Percentiles rank a stretch among this genome's conserved stretches.
Conservation (phyloP, 2,888 invertebrate genomes). For the Lumbricus terrestris region DNA sequence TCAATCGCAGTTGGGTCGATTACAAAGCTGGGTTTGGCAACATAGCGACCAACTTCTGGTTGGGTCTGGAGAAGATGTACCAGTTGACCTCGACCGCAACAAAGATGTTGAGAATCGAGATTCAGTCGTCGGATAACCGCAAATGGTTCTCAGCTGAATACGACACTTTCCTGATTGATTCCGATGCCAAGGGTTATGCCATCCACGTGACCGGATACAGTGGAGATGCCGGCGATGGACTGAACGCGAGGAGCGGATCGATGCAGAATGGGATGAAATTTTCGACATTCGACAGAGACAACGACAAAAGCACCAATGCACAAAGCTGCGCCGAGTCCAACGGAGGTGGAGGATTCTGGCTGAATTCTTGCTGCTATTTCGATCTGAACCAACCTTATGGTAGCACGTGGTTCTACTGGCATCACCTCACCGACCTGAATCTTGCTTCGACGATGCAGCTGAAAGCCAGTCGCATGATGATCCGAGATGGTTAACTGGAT, state of each 20-base stretch:
- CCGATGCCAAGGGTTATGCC: conserved; percentile 7
- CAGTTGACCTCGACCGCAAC: conserved; percentile 11
- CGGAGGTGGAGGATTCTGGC: neutral
- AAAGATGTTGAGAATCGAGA: conserved; percentile 15
- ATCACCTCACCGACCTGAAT: neutral
- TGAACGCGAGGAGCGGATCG: neutral
- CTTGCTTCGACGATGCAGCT: neutral
- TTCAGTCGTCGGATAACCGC: neutral
- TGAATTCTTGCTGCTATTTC: neutral
- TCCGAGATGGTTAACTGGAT: neutral
- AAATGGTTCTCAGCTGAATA: conserved; percentile 20
- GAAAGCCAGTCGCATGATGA: conserved; percentile 4
- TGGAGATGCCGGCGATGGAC: conserved; percentile 15
- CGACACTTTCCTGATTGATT: neutral
- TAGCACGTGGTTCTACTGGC: neutral
- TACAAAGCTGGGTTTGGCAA: conserved; percentile 7
- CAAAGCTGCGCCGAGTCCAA: too few species aligned
- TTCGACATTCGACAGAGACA: neutral
- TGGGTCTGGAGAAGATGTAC: conserved; percentile 17
- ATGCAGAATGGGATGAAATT: neutral
- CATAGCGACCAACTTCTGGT: conserved; percentile 19
- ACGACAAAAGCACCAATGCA: neutral
- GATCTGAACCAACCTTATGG: neutral
- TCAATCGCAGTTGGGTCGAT: conserved; percentile 19
- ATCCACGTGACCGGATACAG: conserved; percentile 17